Evolutionary conservation across 2,797 vertebrate genomes (phyloP).

Genomic region (Phyllotis vaccarum): DNA sequence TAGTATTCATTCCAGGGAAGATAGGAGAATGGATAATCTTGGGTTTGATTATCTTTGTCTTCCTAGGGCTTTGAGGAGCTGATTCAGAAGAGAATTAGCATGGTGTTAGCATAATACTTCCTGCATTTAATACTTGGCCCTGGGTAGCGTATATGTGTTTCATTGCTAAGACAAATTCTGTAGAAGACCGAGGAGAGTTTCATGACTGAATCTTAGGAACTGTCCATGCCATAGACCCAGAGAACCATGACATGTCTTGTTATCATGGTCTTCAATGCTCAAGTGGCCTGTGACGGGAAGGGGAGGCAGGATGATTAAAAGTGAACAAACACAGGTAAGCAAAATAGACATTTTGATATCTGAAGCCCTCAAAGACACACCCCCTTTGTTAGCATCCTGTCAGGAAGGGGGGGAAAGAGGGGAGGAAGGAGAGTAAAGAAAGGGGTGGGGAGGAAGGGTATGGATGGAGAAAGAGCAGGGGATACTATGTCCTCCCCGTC

Average conservation of each 20-base stretch:
- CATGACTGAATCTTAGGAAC: background rate
- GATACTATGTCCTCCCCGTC: background rate
- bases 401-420: rapidly evolving
- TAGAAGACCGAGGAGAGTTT: background rate
- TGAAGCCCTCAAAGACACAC: background rate
- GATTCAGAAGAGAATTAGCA: background rate
- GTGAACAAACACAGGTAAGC: background rate
- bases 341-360: background rate
- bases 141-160: background rate
- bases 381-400: background rate
- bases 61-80: background rate
- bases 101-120: background rate
- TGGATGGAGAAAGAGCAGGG: background rate
- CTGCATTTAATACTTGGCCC: background rate
- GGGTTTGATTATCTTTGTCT: background rate
- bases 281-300: background rate
- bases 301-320: background rate
- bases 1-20: background rate
- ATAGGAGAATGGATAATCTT: background rate
- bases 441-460: no score
- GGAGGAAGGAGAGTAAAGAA: background rate
- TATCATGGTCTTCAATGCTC: background rate
- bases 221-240: rapidly evolving
- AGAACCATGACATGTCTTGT: background rate
- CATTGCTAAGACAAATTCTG: background rate